Percentiles rank a stretch among this genome's conserved stretches.
These are phyloP conservation scores for Brachypalpus laphriformis DNA, from an alignment of 2,888 invertebrate species.

Conservation along the genomic window DNA sequence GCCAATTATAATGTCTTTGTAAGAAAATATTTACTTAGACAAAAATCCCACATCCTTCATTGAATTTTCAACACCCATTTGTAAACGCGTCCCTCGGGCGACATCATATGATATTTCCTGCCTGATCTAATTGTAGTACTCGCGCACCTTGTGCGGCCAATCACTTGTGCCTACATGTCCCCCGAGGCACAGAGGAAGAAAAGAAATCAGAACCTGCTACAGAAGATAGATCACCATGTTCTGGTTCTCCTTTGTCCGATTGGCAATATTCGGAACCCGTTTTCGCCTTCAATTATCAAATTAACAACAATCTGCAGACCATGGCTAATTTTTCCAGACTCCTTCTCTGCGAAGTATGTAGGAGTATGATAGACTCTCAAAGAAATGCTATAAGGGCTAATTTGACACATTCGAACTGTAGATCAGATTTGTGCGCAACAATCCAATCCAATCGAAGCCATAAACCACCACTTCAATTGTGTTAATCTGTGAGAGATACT, in stretches of 20 bases:
- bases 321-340: neutral
- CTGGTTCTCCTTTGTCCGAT: neutral
- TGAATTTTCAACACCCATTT: slow-evolving; percentile 1
- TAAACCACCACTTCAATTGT: neutral
- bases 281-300: neutral
- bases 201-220: neutral
- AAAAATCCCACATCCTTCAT: slow-evolving; percentile 4
- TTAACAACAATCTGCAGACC: neutral
- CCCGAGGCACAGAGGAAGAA: neutral
- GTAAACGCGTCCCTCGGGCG: neutral
- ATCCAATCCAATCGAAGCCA: neutral
- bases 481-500: neutral
- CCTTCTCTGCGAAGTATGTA: neutral
- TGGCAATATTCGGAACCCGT: slow-evolving; percentile 1
- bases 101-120: slow-evolving; percentile 17
- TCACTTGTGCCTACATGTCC: neutral
- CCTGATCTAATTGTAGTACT: slow-evolving; percentile 17
- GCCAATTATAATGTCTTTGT: neutral
- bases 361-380: too few relatives aligned
- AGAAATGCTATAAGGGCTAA: neutral
- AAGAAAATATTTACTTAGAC: neutral
- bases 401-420: neutral
- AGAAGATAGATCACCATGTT: neutral
- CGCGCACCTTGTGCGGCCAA: neutral
- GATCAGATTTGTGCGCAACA: neutral